phyloP scores from a whole-genome alignment of 2,888 invertebrate genomes.

The Stenolophus ochropezus region DNA sequence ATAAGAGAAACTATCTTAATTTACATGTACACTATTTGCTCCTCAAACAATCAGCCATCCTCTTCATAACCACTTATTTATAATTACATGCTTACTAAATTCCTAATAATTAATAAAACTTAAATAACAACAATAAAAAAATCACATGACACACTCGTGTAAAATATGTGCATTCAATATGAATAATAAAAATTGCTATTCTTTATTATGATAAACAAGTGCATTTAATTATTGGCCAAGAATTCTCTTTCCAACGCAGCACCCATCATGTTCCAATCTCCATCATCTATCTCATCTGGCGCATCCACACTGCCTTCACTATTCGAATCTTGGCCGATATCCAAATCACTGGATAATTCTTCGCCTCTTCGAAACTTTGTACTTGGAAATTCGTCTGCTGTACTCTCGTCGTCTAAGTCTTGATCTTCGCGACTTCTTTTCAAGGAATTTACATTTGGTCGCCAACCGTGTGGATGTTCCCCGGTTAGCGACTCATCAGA shows the following conservation, averaged over 20 bases:
- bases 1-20: conserved; percentile 32
- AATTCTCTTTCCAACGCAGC: conserved; percentile 91
- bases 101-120: conserved; percentile 27
- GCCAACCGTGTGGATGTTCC: conserved; percentile 70
- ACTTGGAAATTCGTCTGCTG: conserved; percentile 75
- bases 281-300: conserved; percentile 84
- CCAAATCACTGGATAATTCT: conserved; percentile 81
- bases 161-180: conserved; percentile 57
- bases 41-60: conserved; percentile 25
- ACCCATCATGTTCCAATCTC: conserved; percentile 92
- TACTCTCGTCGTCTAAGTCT: conserved; percentile 68
- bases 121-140: conserved; percentile 46
- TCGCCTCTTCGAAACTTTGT: conserved; percentile 81
- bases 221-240: conserved; percentile 75
- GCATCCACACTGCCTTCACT: conserved; percentile 77
- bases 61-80: conserved; percentile 30
- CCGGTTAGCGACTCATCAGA: conserved; percentile 69
- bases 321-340: conserved; percentile 79
- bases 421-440: conserved; percentile 65
- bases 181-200: conserved; percentile 44
- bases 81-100: conserved; percentile 18
- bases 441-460: conserved; percentile 63
- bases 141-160: conserved; percentile 52
- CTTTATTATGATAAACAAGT: neutral
- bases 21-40: conserved; percentile 19